Evolutionary conservation across 2,797 vertebrate genomes (phyloP), one percentile per base, ranked within the genome.

Genomic region (Heterohyrax brucei): DNA sequence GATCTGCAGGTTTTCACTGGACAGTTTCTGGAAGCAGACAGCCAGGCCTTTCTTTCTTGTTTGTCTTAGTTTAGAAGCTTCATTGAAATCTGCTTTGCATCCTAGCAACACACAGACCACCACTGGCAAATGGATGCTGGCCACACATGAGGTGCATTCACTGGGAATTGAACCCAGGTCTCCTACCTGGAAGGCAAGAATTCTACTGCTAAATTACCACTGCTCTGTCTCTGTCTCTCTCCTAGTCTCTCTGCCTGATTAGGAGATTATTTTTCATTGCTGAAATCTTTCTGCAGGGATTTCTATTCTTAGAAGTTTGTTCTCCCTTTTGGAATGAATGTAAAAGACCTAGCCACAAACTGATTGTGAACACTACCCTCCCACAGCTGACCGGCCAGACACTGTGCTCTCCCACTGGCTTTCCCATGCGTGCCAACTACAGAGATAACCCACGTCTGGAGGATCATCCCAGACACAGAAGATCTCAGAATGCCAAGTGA

Each of bases 121-220:
- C 28, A 30, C 10, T 30, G 28, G 30, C 14, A 30, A 56, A 56
- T 56, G 53, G 10, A 4, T 56, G 53, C 13, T 56, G 64, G 28
- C 64, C 13, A 28, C 18, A 16, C 53, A 16, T 56, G 53, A 14
- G 53, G 53, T 56, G 53, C 53, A 56, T 10, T 28, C 22, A 24
- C 75, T 5, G 46, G 46, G 75, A 77, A 50, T 48, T 24, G 30
- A 77, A 77, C 46, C 46, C 22, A 5, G 75, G 96, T 97, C 96
- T 95, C 33, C 93, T 96, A 46, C 44, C 19, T 28, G 13, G 75
- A 21, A 77, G 75, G 75, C 5, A 5, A 66, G 64, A 56, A 56
- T 56, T 56, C 53, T 56, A 56, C 53, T 13, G 12, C 53, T 66
- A 28, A 30, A 7, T 28, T 66, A 30, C 14, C 64, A 28, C 64